These are phyloP conservation scores for Neoascia interrupta DNA, from an alignment of 2,888 invertebrate species.

Conservation along the genomic window DNA sequence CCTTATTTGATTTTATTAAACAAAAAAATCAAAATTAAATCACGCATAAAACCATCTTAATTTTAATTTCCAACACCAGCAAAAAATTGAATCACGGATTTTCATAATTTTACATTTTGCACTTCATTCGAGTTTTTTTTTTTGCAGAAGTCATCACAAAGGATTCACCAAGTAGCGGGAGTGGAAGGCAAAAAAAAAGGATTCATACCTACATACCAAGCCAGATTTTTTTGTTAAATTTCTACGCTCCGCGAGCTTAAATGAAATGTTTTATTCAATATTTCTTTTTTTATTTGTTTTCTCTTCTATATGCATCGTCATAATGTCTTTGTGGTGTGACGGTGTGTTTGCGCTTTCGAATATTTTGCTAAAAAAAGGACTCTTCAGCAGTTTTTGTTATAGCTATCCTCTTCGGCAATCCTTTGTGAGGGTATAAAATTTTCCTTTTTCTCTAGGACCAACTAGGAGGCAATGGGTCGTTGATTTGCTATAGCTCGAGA, in stretches of 20 bases:
- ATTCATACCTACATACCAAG: no score
- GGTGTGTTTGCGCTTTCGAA: background rate
- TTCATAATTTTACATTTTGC: constrained; percentile 40
- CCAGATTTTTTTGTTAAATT: constrained; percentile 1
- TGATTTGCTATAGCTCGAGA: constrained; percentile 7
- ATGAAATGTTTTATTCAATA: constrained; percentile 16
- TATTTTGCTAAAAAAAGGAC: constrained; percentile 18
- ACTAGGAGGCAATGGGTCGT: background rate
- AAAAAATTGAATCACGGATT: constrained; percentile 42
- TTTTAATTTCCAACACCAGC: constrained; percentile 28
- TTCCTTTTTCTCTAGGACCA: background rate
- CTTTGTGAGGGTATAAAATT: constrained; percentile 20
- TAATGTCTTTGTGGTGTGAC: background rate
- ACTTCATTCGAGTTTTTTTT: constrained; percentile 36
- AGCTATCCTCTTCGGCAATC: constrained; percentile 8
- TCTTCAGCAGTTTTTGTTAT: constrained; percentile 32
- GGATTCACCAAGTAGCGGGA: no score
- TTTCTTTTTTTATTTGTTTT: no score
- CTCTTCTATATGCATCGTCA: no score
- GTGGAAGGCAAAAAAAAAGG: no score
- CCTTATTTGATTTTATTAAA: no score
- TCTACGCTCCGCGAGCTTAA: constrained; percentile 4
- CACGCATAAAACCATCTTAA: no score
- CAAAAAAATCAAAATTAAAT: no score
- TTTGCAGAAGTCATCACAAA: constrained; percentile 28